A percentile compares a stretch with the other conserved stretches of the same genome.
These are phyloP conservation scores for Tribolium madens DNA, from an alignment of 1,140 invertebrate genomes.

Conservation along the genomic window DNA sequence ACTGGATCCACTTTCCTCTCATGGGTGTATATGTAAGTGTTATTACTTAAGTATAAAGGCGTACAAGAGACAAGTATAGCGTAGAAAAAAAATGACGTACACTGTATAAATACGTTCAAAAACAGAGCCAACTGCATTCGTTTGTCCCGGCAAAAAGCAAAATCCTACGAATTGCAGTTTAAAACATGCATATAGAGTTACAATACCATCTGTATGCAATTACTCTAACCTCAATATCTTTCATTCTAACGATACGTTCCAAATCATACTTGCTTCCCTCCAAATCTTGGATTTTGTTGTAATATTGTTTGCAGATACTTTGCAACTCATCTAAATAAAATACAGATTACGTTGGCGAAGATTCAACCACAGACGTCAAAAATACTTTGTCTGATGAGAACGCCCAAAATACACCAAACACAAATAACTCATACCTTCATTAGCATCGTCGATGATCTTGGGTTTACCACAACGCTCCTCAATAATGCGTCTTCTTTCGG, in stretches of 20 bases:
- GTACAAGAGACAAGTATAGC: conserved; percentile 23
- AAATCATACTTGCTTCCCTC: conserved; percentile 98
- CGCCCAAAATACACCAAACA: conserved; percentile 7
- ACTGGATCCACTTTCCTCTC: conserved; percentile 8
- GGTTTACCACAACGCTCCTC: conserved; percentile 93
- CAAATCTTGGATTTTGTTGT: conserved; percentile 87
- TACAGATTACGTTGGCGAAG: not conserved
- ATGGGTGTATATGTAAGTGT: conserved; percentile 19
- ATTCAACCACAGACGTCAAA: conserved; percentile 33
- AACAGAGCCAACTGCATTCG: conserved; percentile 39
- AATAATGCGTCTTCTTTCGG: conserved; percentile 97
- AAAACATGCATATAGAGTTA: conserved; percentile 46
- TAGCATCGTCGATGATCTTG: conserved; percentile 90
- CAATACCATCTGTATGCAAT: conserved; percentile 38
- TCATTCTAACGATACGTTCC: conserved; percentile 96
- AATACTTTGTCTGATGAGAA: conserved; percentile 20
- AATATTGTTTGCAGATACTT: conserved; percentile 87
- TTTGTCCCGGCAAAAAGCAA: conserved; percentile 43
- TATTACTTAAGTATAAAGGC: not conserved
- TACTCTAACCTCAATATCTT: conserved; percentile 92
- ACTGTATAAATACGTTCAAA: conserved; percentile 27
- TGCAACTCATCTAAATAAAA: conserved; percentile 75
- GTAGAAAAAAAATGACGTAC: conserved; percentile 28
- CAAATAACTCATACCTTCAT: conserved; percentile 81
- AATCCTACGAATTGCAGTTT: conserved; percentile 46